These are phyloP conservation scores for Serrognathus titanus DNA, from an alignment of 2,888 invertebrate genomes.

Conservation along the genomic window DNA sequence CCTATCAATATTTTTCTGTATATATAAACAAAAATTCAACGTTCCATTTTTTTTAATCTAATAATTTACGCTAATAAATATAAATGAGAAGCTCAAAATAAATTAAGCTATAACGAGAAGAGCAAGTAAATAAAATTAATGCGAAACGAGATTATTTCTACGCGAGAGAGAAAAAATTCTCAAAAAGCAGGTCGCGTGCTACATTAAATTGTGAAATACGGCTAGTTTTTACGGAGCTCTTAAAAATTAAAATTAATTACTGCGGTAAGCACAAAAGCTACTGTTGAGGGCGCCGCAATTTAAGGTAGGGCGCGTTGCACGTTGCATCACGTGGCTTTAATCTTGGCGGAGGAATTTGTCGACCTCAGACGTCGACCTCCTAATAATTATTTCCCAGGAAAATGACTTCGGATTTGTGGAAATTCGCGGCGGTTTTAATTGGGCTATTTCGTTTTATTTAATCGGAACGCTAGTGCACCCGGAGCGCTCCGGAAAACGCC, in stretches of 20 bases:
- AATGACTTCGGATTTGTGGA: too few relatives aligned
- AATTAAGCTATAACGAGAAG: neutral
- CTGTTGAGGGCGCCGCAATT: slow-evolving; percentile 21
- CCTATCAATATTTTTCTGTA: too few relatives aligned
- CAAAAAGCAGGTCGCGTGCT: neutral
- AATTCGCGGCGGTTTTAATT: too few relatives aligned
- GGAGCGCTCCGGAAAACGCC: too few relatives aligned
- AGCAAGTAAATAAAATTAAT: slow-evolving; percentile 9
- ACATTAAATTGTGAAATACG: slow-evolving; percentile 17
- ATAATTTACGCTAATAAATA: too few relatives aligned
- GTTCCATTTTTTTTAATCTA: too few relatives aligned
- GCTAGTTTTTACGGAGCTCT: slow-evolving; percentile 14
- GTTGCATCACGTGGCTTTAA: slow-evolving; percentile 29
- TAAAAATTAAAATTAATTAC: slow-evolving; percentile 18
- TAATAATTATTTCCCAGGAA: slow-evolving; percentile 25
- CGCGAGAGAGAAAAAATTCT: too few relatives aligned
- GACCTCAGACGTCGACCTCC: slow-evolving; percentile 31
- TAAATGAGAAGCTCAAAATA: neutral
- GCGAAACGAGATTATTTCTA: too few relatives aligned
- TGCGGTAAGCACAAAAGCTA: slow-evolving; percentile 16
- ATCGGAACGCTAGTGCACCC: too few relatives aligned
- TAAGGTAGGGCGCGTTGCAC: slow-evolving; percentile 25
- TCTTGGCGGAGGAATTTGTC: slow-evolving; percentile 33
- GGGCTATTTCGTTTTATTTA: too few relatives aligned
- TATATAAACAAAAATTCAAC: too few relatives aligned